These are phyloP conservation scores for Dinomys branickii DNA, from an alignment of 2,113 vertebrate genomes.

Conservation along the genomic window DNA sequence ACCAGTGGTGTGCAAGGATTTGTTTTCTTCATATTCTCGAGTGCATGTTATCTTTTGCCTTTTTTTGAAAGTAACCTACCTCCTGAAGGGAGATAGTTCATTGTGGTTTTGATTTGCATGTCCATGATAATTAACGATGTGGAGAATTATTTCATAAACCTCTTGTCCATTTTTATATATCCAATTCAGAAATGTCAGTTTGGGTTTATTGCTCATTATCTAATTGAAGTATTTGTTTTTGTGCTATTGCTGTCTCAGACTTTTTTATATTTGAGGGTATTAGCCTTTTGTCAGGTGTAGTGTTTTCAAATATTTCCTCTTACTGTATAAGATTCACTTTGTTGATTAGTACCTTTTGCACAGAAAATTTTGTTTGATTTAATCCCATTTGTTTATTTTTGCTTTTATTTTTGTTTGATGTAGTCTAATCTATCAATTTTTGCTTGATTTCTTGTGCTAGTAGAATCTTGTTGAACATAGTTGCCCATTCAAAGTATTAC, in stretches of 20 bases:
- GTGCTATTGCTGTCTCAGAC: not conserved
- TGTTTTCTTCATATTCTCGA: not conserved
- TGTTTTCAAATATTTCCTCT: not conserved
- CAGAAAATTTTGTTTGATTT: not conserved
- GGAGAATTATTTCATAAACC: not conserved
- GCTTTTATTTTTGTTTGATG: not conserved
- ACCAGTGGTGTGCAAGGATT: not conserved
- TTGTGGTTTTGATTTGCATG: not conserved
- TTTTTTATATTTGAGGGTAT: not conserved
- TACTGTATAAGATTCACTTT: not conserved
- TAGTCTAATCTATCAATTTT: not conserved
- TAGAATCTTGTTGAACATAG: not conserved
- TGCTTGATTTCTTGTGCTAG: not conserved
- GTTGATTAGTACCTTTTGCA: not conserved
- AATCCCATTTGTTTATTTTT: not conserved
- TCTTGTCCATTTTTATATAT: not conserved
- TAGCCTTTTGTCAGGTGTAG: not conserved
- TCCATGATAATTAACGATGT: not conserved
- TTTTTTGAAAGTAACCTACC: not conserved
- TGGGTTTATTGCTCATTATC: not conserved
- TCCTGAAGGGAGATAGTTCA: not conserved
- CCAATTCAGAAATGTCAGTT: not conserved
- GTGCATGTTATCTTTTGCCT: not conserved
- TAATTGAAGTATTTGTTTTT: not conserved
- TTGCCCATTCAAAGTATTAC: not conserved